Evolutionary conservation across 1,140 invertebrate species (phyloP), one percentile per base, ranked within the genome.

Genomic region (Camponotus pennsylvanicus): DNA sequence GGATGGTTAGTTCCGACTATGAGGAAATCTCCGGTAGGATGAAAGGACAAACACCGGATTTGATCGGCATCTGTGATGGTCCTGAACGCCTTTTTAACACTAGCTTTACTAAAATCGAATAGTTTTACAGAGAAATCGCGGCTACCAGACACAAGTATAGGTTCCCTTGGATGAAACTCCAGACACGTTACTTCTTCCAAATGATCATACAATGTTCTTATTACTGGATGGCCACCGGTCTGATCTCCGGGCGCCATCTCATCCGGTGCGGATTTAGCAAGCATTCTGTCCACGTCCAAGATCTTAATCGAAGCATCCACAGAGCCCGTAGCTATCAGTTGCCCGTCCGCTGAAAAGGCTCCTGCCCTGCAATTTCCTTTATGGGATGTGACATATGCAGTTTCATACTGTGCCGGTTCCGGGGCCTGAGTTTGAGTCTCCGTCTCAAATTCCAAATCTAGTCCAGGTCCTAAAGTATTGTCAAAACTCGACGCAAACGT

Each of bases 221-320:
- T 99, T 45, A 99, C 99, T 2, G 99, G 99, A 96, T 99, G 99
- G 0, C 98, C 98, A 92, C 99, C 98, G 89, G 98, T 96, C 94
- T 98, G 97, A 93, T 98, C 96, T 64, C 97, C 96, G 18, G 96
- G 97, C 88, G 97, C 97, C 92, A 97, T 96, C 91, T 97, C 98
- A 92, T 98, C 98, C 3, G 98, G 97, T 7, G 98, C 97, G 3
- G 97, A 98, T 92, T 99, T 99, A 0, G 98, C 98, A 89, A 99
- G 95, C 98, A 99, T 99, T 88, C 98, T 96, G 92, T 99, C 99
- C 2, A 99, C 99, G 94, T 99, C 99, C 59, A 99, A 95, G 94
- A 99, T 99, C 97, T 99, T 99, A 76, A 99, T 99, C 87, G 99
- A 99, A 5, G 99, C 98, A 95, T 99, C 99, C 2, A 98, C 98